phyloP scores from a whole-genome alignment of 2,797 vertebrate species.

The Clamator glandarius region DNA sequence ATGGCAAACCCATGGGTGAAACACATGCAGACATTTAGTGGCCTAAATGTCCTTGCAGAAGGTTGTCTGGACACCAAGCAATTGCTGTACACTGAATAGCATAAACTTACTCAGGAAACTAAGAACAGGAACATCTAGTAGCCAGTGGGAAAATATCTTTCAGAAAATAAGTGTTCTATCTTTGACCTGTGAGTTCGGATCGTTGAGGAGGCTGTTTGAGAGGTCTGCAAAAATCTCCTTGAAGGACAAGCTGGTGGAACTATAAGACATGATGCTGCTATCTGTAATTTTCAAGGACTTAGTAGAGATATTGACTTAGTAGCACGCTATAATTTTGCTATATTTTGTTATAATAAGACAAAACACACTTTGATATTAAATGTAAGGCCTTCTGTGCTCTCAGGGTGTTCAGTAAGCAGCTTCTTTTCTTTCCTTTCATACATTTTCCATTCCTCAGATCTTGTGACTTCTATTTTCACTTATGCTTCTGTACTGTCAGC shows the following conservation, averaged over 20 bases:
- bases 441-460: not conserved
- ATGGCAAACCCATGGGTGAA: not conserved
- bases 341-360: not conserved
- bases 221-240: not conserved
- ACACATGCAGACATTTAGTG: not conserved
- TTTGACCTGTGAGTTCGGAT: not conserved
- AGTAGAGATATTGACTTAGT: not conserved
- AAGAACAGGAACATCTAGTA: not conserved
- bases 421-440: not conserved
- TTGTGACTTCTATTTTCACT: not conserved
- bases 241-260: not conserved
- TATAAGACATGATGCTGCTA: not conserved
- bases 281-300: not conserved
- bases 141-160: not conserved
- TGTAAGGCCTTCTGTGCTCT: not conserved
- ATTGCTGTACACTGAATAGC: not conserved
- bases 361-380: not conserved
- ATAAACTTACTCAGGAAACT: not conserved
- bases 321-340: not conserved
- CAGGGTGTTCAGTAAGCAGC: not conserved
- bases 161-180: not conserved
- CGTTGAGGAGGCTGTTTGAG: not conserved
- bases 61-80: not conserved
- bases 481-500: not conserved
- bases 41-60: not conserved